Evolutionary conservation across 2,888 invertebrate genomes (phyloP).

Genomic region (Tachina grossa): DNA sequence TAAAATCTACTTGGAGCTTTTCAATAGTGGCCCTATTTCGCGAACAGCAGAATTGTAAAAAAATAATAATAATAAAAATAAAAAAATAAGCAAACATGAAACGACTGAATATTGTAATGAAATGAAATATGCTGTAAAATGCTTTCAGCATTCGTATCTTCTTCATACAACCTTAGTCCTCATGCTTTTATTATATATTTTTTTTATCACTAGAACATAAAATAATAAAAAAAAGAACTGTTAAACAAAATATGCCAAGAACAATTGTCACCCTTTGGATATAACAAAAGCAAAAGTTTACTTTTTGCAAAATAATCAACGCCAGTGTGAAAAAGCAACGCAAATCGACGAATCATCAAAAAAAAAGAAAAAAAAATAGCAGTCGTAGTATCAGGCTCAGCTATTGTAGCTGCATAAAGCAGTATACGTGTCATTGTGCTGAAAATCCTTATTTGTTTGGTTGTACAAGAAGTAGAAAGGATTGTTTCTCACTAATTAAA

Average conservation of each 20-base stretch:
- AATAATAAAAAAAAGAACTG: too few relatives aligned
- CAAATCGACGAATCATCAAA: not conserved
- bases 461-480: not conserved
- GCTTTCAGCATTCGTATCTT: slow-evolving; percentile 19
- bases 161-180: not conserved
- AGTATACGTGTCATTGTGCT: not conserved
- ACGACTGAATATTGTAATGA: slow-evolving; percentile 14
- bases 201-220: too few relatives aligned
- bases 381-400: not conserved
- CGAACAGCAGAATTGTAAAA: not conserved
- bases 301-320: not conserved
- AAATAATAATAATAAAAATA: not conserved
- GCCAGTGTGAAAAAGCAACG: slow-evolving; percentile 23
- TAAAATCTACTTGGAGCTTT: slow-evolving; percentile 21
- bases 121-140: slow-evolving; percentile 9
- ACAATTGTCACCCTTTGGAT: slow-evolving; percentile 42
- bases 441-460: not conserved
- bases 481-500: slow-evolving; percentile 59
- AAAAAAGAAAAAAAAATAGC: not conserved
- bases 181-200: too few relatives aligned
- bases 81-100: not conserved
- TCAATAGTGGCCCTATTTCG: not conserved
- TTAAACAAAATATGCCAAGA: slow-evolving; percentile 33
- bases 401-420: not conserved
- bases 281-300: not conserved